Evolutionary conservation across 2,113 vertebrate species (phyloP), one percentile per base, ranked within the genome.

Genomic region (Centropus unirufus): DNA sequence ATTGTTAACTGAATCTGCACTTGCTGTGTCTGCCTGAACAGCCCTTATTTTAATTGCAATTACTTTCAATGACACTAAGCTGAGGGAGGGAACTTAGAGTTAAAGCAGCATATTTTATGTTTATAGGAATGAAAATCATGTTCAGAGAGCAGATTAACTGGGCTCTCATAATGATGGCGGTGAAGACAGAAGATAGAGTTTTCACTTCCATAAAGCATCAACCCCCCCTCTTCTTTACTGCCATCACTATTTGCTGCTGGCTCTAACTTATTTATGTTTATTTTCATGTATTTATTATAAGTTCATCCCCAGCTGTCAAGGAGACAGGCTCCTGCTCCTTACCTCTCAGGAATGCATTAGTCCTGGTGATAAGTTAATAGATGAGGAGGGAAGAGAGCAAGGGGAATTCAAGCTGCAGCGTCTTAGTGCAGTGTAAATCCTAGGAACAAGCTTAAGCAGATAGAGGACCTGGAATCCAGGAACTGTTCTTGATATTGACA

Each of bases 251-350:
- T 94, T 98, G 97, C 94, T 44, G 6, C 88, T 93, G 83, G 67
- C 86, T 96, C 93, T 96, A 96, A 97, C 97, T 97, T 97, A 97
- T 92, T 96, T 79, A 93, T 91, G 69, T 96, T 97, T 97, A 93
- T 93, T 94, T 97, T 95, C 79, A 92, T 91, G 54, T 96, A 91
- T 89, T 76, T 90, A 93, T 93, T 96, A 93, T 76, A 54, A 62
- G 69, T 91, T 93, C 91, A 34, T 93, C 79, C 79, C 81, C 75
- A 87, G 77, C 89, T 96, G 89, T 95, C 92, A 96, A 95, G 77
- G 84, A 97, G 87, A 97, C 44, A 94, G 63, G 79, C 73, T 97
- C 97, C 95, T 92, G 83, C 80, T 91, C 51, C 66, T 93, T 93
- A 93, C 89, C 87, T 97, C 95, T 96, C 74, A 96, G 94, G 89